Evolutionary conservation across 2,113 vertebrate genomes (phyloP).

Genomic region (Galbula dea): DNA sequence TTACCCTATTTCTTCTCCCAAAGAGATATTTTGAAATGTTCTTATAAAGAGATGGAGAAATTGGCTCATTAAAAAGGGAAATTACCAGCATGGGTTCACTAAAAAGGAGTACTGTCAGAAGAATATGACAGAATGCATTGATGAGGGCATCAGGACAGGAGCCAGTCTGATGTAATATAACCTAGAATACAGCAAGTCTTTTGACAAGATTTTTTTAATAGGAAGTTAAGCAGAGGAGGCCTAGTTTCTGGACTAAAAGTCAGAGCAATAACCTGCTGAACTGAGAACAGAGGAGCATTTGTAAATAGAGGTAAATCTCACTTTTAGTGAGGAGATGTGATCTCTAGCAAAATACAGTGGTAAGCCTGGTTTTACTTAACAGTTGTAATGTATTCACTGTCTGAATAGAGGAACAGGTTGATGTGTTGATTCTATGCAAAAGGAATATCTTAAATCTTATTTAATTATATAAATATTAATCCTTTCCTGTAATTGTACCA

Average conservation of each 20-base stretch:
- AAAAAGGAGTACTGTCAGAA: slow-evolving; percentile 31
- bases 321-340: neutral
- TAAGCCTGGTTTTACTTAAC: slow-evolving; percentile 19
- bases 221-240: slow-evolving; percentile 59
- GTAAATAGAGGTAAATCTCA: slow-evolving; percentile 22
- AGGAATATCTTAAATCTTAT: neutral
- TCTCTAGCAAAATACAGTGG: neutral
- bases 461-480: slow-evolving; percentile 1
- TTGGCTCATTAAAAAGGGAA: slow-evolving; percentile 30
- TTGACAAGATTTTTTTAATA: slow-evolving; percentile 45
- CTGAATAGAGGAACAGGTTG: neutral
- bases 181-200: slow-evolving; percentile 40
- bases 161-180: slow-evolving; percentile 47
- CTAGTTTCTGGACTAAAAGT: slow-evolving; percentile 27
- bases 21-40: neutral
- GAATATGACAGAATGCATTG: slow-evolving; percentile 13
- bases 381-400: neutral
- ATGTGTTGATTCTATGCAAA: neutral
- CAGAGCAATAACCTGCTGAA: slow-evolving; percentile 13
- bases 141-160: slow-evolving; percentile 34
- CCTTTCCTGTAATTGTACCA: neutral
- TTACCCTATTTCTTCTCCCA: neutral
- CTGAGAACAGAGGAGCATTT: neutral
- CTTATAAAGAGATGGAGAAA: neutral
- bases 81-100: slow-evolving; percentile 23